Evolutionary conservation across 2,113 vertebrate genomes (phyloP).

Genomic region (Grus americana): DNA sequence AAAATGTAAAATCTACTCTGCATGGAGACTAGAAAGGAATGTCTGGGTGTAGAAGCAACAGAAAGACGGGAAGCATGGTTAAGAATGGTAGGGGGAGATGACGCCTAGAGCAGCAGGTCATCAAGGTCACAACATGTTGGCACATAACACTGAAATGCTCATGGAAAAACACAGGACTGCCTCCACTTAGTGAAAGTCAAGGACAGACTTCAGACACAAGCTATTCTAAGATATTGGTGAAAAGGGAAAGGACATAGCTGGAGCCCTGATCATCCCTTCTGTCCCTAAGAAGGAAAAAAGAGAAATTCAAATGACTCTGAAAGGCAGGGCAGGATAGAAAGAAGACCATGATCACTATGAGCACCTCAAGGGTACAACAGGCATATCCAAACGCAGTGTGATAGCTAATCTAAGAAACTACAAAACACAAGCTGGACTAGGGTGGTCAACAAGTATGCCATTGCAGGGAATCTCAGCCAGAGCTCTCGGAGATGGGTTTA

Average conservation of each 20-base stretch:
- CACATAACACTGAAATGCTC: background rate
- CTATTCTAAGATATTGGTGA: accelerated
- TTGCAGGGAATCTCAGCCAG: background rate
- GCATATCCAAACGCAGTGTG: accelerated
- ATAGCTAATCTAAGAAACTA: background rate
- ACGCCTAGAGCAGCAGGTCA: background rate
- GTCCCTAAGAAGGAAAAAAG: background rate
- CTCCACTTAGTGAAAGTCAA: background rate
- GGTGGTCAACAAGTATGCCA: background rate
- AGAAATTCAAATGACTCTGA: background rate
- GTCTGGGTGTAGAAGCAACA: background rate
- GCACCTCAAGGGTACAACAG: background rate
- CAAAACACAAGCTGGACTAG: background rate
- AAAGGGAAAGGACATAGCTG: background rate
- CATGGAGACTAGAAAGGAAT: background rate
- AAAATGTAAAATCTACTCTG: background rate
- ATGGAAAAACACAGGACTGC: background rate
- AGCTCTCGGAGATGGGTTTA: background rate
- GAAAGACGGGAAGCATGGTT: background rate
- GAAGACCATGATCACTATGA: background rate
- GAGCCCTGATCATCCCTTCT: background rate
- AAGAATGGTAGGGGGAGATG: background rate
- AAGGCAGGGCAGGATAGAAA: background rate
- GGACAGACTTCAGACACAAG: background rate
- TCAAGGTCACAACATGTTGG: background rate